Evolutionary conservation across 2,888 invertebrate species (phyloP).

Genomic region (Cryptocheilus praepositus): DNA sequence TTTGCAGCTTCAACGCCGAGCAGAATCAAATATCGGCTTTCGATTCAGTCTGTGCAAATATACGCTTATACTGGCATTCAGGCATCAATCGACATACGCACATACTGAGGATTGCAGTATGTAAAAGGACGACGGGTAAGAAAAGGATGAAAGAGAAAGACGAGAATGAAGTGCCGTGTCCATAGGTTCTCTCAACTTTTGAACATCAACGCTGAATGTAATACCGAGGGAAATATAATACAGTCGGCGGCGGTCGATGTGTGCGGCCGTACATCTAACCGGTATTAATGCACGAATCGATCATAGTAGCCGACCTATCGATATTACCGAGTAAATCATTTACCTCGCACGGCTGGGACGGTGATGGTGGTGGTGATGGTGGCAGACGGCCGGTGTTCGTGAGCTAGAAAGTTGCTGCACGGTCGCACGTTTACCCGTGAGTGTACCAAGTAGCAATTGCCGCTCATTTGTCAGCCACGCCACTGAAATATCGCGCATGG

Average conservation of each 20-base stretch:
- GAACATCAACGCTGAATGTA: slow-evolving; percentile 40
- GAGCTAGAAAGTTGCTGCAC: slow-evolving; percentile 49
- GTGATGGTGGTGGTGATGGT: slow-evolving; percentile 19
- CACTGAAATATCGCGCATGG: slow-evolving; percentile 55
- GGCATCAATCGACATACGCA: no score
- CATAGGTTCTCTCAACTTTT: not conserved
- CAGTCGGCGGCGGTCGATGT: slow-evolving; percentile 24
- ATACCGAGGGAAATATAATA: slow-evolving; percentile 39
- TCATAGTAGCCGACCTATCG: slow-evolving; percentile 49
- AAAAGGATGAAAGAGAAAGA: no score
- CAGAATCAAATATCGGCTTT: no score
- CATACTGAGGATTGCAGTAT: no score
- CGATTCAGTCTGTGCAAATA: no score
- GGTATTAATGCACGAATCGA: slow-evolving; percentile 55
- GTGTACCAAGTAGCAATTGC: slow-evolving; percentile 58
- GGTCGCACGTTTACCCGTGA: slow-evolving; percentile 34
- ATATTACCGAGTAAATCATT: slow-evolving; percentile 57
- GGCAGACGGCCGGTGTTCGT: slow-evolving; percentile 15
- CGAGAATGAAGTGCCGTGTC: not conserved
- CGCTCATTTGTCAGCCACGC: slow-evolving; percentile 57
- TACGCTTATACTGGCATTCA: no score
- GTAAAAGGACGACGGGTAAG: no score
- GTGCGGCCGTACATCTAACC: slow-evolving; percentile 37
- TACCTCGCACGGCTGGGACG: slow-evolving; percentile 23
- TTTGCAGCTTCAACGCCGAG: no score